These are phyloP conservation scores for Amphipoea lucens DNA, from an alignment of 2,888 invertebrate species.

Conservation along the genomic window DNA sequence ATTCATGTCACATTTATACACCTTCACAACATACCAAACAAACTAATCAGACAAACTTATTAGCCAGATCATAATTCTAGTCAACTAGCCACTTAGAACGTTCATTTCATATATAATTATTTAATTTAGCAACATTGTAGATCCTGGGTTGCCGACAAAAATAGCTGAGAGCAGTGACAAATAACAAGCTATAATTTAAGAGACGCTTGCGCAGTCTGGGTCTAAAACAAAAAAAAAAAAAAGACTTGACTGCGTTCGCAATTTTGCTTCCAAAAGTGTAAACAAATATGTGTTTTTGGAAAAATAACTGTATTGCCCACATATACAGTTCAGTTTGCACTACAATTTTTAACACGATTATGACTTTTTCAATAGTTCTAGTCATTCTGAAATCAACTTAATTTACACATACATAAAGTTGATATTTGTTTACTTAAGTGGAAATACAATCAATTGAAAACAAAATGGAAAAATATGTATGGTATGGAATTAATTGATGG, in stretches of 20 bases:
- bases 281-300: background rate
- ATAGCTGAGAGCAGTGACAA: slow-evolving; percentile 61
- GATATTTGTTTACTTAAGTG: background rate
- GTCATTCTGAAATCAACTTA: background rate
- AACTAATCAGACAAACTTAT: slow-evolving; percentile 47
- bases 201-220: slow-evolving; percentile 30
- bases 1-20: slow-evolving; percentile 42
- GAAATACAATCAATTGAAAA: background rate
- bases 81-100: slow-evolving; percentile 60
- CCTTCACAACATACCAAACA: slow-evolving; percentile 46
- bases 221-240: slow-evolving; percentile 47
- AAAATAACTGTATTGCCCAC: background rate
- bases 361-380: background rate
- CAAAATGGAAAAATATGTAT: background rate
- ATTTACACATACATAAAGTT: accelerated
- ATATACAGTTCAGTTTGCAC: background rate
- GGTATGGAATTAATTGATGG: slow-evolving; percentile 50
- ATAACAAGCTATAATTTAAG: slow-evolving; percentile 59
- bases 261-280: background rate
- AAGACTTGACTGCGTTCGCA: slow-evolving; percentile 2
- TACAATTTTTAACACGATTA: background rate
- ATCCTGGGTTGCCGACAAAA: slow-evolving; percentile 47
- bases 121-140: slow-evolving; percentile 66
- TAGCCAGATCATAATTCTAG: slow-evolving; percentile 61
- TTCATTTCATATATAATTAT: slow-evolving; percentile 56